These are phyloP conservation scores for Periphyllus acericola DNA, from an alignment of 2,888 invertebrate genomes.

Conservation along the genomic window DNA sequence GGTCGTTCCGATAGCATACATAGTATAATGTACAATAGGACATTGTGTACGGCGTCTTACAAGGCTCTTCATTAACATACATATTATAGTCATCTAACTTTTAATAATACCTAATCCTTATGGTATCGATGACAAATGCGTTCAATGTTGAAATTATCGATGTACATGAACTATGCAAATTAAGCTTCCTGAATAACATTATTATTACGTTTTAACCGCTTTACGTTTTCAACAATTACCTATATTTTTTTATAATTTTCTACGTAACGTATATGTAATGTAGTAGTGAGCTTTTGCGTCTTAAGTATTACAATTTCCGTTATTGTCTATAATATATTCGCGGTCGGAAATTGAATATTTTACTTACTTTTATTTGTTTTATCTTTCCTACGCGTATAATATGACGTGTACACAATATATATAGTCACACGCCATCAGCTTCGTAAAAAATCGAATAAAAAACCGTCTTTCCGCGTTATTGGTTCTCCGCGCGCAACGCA, in stretches of 20 bases:
- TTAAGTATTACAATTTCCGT: not conserved
- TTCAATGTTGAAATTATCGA: not conserved
- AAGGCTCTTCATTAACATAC: not conserved
- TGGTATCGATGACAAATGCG: not conserved
- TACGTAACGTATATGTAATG: too few relatives aligned
- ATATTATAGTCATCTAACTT: not conserved
- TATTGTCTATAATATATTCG: not conserved
- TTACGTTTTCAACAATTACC: not conserved
- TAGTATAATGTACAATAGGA: conserved; percentile 10
- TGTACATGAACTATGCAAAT: not conserved
- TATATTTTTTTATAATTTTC: too few relatives aligned
- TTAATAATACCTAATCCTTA: not conserved
- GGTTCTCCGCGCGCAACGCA: not conserved
- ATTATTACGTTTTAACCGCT: not conserved
- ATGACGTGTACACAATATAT: not conserved
- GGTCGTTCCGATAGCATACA: not conserved
- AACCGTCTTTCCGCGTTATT: not conserved
- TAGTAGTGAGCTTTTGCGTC: not conserved
- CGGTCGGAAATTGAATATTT: too few relatives aligned
- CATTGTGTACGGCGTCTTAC: not conserved
- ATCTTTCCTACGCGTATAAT: not conserved
- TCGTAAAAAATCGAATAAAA: not conserved
- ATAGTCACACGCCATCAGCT: not conserved
- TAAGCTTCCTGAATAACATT: too few relatives aligned
- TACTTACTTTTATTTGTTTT: not conserved